These are phyloP conservation scores for Drosophila prostipennis DNA, from an alignment of 2,888 invertebrate genomes.

Conservation along the genomic window DNA sequence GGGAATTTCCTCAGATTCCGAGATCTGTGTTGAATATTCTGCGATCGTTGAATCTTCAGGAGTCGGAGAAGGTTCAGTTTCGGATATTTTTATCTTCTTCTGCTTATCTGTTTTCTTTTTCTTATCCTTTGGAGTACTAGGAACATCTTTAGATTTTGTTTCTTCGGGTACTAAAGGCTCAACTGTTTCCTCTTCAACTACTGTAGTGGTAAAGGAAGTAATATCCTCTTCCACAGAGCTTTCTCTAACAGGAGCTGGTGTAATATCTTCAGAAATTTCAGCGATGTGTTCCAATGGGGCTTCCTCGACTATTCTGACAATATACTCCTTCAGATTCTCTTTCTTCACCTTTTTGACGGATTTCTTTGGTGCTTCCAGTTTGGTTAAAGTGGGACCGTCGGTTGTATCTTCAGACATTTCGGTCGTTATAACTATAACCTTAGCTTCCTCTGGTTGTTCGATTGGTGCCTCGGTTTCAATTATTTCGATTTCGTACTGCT, in stretches of 20 bases:
- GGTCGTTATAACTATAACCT: conserved; percentile 81
- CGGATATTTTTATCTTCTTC: conserved; percentile 49
- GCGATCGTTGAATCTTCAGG: conserved; percentile 59
- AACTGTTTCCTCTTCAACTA: conserved; percentile 80
- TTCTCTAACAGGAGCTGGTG: conserved; percentile 24
- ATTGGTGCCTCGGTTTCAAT: conserved; percentile 82
- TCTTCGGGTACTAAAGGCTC: conserved; percentile 84
- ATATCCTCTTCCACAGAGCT: conserved; percentile 46
- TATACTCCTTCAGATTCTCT: conserved; percentile 77
- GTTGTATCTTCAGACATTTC: conserved; percentile 75
- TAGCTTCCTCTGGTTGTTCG: conserved; percentile 82
- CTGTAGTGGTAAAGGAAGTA: conserved; percentile 65
- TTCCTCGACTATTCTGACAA: conserved; percentile 79
- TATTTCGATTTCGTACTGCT: conserved; percentile 85
- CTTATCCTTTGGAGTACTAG: conserved; percentile 23
- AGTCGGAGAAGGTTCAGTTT: conserved; percentile 29
- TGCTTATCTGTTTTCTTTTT: conserved; percentile 79
- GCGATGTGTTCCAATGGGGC: conserved; percentile 58
- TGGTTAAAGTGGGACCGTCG: conserved; percentile 60
- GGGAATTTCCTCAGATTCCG: conserved; percentile 79
- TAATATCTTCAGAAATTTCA: conserved; percentile 56
- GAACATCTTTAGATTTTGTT: conserved; percentile 5
- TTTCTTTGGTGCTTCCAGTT: conserved; percentile 76
- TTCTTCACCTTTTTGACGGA: conserved; percentile 69
- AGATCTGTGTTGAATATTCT: conserved; percentile 80